These are phyloP conservation scores for Dolichopus griseipennis DNA, from an alignment of 2,888 invertebrate genomes.

Conservation along the genomic window DNA sequence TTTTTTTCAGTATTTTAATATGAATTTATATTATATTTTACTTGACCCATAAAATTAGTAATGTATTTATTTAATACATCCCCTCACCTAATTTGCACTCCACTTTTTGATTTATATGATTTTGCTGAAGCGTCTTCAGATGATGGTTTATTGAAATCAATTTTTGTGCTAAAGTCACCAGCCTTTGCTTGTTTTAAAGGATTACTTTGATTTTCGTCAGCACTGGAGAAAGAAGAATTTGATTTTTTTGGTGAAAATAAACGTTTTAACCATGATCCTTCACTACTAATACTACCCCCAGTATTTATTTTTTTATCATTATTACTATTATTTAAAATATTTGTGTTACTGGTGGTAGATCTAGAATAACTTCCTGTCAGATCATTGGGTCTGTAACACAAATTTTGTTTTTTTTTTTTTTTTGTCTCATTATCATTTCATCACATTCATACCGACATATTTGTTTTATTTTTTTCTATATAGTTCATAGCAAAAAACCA, in stretches of 20 bases:
- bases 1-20: neutral
- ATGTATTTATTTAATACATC: constrained; percentile 19
- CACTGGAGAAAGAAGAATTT: constrained; percentile 23
- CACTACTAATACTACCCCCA: constrained; percentile 27
- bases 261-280: constrained; percentile 42
- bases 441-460: neutral
- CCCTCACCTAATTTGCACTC: constrained; percentile 47
- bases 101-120: constrained; percentile 37
- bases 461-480: neutral
- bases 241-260: constrained; percentile 35
- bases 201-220: neutral
- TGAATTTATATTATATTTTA: neutral
- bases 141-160: constrained; percentile 42
- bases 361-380: constrained; percentile 13
- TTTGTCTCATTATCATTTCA: neutral
- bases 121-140: constrained; percentile 37
- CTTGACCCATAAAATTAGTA: neutral
- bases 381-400: constrained; percentile 22
- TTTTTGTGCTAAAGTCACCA: constrained; percentile 32
- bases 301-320: constrained; percentile 26
- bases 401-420: constrained; percentile 12
- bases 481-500: neutral
- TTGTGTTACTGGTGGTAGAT: constrained; percentile 28
- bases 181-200: constrained; percentile 12
- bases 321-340: constrained; percentile 33